Conservation (phyloP, 2,888 invertebrate species). For the Nymphalis c-album region DNA sequence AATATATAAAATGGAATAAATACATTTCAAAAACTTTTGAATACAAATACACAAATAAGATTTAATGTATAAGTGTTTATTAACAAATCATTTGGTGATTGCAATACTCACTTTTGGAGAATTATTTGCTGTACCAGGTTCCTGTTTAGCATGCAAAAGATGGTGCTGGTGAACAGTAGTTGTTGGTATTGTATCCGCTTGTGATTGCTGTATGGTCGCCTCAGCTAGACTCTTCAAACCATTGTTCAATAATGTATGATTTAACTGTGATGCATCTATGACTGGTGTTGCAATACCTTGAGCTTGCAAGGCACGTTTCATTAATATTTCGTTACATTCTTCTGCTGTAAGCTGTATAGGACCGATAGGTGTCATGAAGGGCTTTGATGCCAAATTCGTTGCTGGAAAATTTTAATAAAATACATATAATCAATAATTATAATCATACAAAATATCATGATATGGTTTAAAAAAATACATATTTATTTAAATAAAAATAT, state of each 20-base stretch:
- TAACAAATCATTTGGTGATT: too few relatives aligned
- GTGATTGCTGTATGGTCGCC: slow-evolving; percentile 60
- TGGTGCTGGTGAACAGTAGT: slow-evolving; percentile 71
- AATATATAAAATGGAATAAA: too few relatives aligned
- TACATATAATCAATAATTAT: too few relatives aligned
- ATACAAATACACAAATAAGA: too few relatives aligned
- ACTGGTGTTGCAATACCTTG: slow-evolving; percentile 79
- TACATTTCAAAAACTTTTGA: too few relatives aligned
- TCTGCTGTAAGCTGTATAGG: slow-evolving; percentile 88
- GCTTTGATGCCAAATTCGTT: slow-evolving; percentile 75
- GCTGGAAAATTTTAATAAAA: slow-evolving; percentile 54
- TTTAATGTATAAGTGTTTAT: too few relatives aligned
- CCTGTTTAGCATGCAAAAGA: slow-evolving; percentile 79
- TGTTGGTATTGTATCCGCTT: slow-evolving; percentile 66
- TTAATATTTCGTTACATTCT: slow-evolving; percentile 89
- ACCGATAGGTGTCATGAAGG: slow-evolving; percentile 87
- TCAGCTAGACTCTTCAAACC: slow-evolving; percentile 69
- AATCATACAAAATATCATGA: too few relatives aligned
- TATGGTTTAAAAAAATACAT: too few relatives aligned
- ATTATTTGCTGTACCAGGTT: slow-evolving; percentile 82
- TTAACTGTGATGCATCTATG: slow-evolving; percentile 74
- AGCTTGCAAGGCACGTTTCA: slow-evolving; percentile 87
- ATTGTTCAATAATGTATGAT: slow-evolving; percentile 72
- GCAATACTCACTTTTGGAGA: slow-evolving; percentile 74
- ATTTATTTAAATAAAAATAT: too few relatives aligned